Evolutionary conservation across 2,113 vertebrate species (phyloP), one percentile per base, ranked within the genome.

Genomic region (Tautogolabrus adspersus): DNA sequence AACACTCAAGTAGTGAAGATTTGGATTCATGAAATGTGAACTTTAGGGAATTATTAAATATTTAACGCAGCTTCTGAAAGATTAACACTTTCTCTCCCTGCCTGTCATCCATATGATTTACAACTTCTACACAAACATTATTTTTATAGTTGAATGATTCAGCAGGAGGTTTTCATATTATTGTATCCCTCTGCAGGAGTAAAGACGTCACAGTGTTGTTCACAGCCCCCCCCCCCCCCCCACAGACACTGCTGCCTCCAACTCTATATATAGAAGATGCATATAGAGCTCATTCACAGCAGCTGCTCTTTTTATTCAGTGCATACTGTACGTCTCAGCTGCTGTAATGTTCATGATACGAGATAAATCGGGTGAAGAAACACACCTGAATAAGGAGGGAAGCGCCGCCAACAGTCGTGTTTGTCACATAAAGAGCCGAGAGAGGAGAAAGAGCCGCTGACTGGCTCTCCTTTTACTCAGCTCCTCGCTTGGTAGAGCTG

Each of bases 401-500:
- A 70, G 30, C 30, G 30, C 8, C 26, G 23, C 23, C 38, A 64
- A 70, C 61, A 70, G 56, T 79, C 23, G 49, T 79, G 37, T 19
- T 62, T 68, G 80, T 72, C 74, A 74, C 42, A 70, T 55, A 19
- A 63, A 74, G 54, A 70, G 62, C 15, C 46, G 47, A 46, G 34
- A 58, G 67, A 72, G 23, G 23, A 19, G 34, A 71, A 56, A 52
- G 59, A 67, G 15, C 61, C 5, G 13, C 19, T 61, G 16, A 78
- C 59, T 6, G 22, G 59, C 10, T 58, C 13, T n/a, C 18, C 8
- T 46, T 49, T 60, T 72, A 12, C 11, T 40, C 40, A 58, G 55
- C 51, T 81, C 52, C 71, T 66, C 72, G 70, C 77, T 57, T 81
- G 77, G 63, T 77, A 40, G 52, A 56, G 74, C 79, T 93, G 88